These are phyloP conservation scores for Resseliella maxima DNA, from an alignment of 2,888 invertebrate genomes.

Conservation along the genomic window DNA sequence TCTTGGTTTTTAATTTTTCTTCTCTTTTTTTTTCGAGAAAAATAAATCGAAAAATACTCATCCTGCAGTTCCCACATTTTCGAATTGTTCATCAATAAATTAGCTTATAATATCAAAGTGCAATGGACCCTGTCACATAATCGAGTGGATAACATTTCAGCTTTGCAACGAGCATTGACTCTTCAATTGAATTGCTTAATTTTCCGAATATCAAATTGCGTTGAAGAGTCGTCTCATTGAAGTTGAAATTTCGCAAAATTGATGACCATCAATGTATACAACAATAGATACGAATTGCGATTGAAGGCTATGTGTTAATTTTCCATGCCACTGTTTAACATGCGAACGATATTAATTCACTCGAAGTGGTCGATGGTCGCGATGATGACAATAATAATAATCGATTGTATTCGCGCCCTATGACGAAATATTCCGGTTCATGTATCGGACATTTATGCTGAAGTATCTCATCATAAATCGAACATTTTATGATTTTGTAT, in stretches of 20 bases:
- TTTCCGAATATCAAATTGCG: constrained; percentile 4
- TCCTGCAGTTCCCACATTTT: no score
- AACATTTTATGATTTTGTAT: constrained; percentile 21
- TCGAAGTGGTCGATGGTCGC: constrained; percentile 5
- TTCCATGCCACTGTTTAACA: not conserved
- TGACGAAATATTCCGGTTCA: constrained; percentile 14
- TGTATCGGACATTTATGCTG: not conserved
- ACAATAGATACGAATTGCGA: not conserved
- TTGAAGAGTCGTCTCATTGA: not conserved
- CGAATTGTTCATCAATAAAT: no score
- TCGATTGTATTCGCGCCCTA: not conserved
- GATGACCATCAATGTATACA: not conserved
- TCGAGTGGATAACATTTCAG: no score
- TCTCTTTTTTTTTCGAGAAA: no score
- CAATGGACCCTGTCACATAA: no score
- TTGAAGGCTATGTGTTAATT: not conserved
- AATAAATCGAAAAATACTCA: no score
- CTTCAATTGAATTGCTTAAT: constrained; percentile 31
- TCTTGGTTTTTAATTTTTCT: no score
- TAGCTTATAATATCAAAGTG: no score
- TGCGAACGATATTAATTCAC: constrained; percentile 1
- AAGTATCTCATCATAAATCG: not conserved
- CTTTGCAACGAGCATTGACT: not conserved
- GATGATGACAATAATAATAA: not conserved
- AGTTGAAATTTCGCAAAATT: not conserved